Base-by-base conservation (phyloP, 1,140 invertebrate species). In the Drosophila murphyi region DNA sequence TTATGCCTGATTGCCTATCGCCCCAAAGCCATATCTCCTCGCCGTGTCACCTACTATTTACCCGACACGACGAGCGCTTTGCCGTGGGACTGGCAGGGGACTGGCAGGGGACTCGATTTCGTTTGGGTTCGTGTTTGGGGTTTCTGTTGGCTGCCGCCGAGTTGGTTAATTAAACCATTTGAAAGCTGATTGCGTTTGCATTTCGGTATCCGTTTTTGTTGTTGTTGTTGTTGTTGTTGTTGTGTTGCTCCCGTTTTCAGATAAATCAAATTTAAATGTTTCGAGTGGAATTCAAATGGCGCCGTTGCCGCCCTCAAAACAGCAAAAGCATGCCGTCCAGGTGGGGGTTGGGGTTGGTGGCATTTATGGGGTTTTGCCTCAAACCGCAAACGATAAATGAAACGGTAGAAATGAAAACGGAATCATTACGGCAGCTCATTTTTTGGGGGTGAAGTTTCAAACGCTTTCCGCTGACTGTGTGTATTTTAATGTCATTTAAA, bases 251-350 rank as follows among this genome's bases (percentile, higher is more conserved):
- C 41, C 32, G 54, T 60, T 67, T 73, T 37, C 52, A 50, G 65
- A 75, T 83, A 75, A 82, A 82, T 83, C 76, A 79, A 78, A 83
- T 82, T 82, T 82, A 79, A 82, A 82, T 82, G 76, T 79, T 83
- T 79, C 64, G 72, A 82, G 80, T 78, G 80, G 45, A 64, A 65
- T 77, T 82, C 80, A 82, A 82, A 83, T 68, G 59, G 59, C 59
- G 59, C 64, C 57, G 64, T 55, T 72, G 47, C 39, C 62, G 47
- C 41, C 41, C 20, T 20, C 20, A 45, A 60, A 12, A 54, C 39
- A 2, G 8, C 35, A 32, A 52, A 37, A 63, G 41, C 32, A 63
- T 63, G 50, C 62, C 34, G 34, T 32, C 28, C 56, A n/a, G 29
- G 28, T n/a, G n/a, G 28, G 8, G 20, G 29, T 5, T 20, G 20